A percentile compares a stretch with the other conserved stretches of the same genome.
These are phyloP conservation scores for Sylvilagus bachmani DNA, from an alignment of 2,113 vertebrate species.

Conservation along the genomic window DNA sequence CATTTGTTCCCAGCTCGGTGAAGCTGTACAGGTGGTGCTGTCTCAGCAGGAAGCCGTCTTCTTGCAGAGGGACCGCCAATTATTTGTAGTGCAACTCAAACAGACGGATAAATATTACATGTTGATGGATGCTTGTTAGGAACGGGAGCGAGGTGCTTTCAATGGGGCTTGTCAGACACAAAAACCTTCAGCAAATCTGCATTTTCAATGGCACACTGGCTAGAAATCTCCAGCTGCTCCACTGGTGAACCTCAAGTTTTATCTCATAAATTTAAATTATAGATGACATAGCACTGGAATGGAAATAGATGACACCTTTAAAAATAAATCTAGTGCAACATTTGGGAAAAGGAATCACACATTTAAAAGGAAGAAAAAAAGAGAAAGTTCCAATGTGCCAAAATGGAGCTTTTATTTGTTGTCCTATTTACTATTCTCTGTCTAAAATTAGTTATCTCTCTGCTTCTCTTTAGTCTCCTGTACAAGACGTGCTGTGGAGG, in stretches of 20 bases:
- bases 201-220: constrained; percentile 86
- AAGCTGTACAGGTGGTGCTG: constrained; percentile 78
- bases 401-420: constrained; percentile 83
- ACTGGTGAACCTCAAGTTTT: constrained; percentile 88
- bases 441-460: constrained; percentile 83
- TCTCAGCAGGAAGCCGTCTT: constrained; percentile 83
- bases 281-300: constrained; percentile 88
- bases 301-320: constrained; percentile 88
- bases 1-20: constrained; percentile 59
- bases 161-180: constrained; percentile 84
- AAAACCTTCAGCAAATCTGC: constrained; percentile 82
- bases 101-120: constrained; percentile 89
- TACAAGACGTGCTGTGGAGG: constrained; percentile 70
- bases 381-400: constrained; percentile 79
- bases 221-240: constrained; percentile 87
- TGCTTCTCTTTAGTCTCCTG: constrained; percentile 77
- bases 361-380: constrained; percentile 81
- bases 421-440: constrained; percentile 85
- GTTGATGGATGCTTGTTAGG: constrained; percentile 88
- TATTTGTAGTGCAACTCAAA: constrained; percentile 85
- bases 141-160: constrained; percentile 83
- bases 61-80: constrained; percentile 82
- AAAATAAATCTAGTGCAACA: constrained; percentile 85
- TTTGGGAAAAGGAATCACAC: constrained; percentile 81
- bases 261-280: constrained; percentile 90